These are phyloP conservation scores for Plutomurus gul DNA, from an alignment of 1,140 invertebrate species.

Conservation along the genomic window DNA sequence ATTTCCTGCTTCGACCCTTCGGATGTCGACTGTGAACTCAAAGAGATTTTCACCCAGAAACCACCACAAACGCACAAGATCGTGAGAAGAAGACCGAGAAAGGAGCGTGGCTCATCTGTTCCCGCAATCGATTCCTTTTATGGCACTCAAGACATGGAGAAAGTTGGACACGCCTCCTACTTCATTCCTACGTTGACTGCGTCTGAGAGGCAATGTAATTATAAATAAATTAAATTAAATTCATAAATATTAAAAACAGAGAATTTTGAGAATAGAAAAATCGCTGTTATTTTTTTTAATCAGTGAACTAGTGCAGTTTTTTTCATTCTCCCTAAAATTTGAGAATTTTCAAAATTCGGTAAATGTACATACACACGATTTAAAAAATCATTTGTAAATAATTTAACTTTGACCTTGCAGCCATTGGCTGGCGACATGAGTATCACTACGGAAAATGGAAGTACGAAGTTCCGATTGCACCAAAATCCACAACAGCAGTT, in stretches of 20 bases:
- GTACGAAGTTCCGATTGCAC: background rate
- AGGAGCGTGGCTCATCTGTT: constrained; percentile 40
- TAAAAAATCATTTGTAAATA: no score
- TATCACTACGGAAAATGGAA: constrained; percentile 43
- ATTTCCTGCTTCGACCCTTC: constrained; percentile 31
- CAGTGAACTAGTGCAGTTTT: no score
- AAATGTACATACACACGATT: no score
- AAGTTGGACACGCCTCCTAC: constrained; percentile 44
- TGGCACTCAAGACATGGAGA: constrained; percentile 38
- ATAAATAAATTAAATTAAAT: no score
- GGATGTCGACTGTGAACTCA: constrained; percentile 38
- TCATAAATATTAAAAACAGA: no score
- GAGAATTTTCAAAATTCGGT: no score
- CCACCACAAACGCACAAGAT: constrained; percentile 40
- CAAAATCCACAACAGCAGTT: background rate
- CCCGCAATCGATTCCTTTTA: constrained; percentile 44
- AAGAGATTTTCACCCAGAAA: constrained; percentile 35
- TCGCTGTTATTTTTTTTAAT: no score
- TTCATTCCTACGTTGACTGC: constrained; percentile 38
- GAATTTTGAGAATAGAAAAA: no score
- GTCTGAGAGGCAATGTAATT: constrained; percentile 30
- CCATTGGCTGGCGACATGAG: constrained; percentile 39
- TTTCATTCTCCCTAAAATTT: no score
- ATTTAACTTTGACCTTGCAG: background rate
- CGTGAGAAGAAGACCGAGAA: constrained; percentile 30